Evolutionary conservation across 2,888 invertebrate genomes (phyloP), one percentile per base, ranked within the genome.

Genomic region (Hybos culiciformis): DNA sequence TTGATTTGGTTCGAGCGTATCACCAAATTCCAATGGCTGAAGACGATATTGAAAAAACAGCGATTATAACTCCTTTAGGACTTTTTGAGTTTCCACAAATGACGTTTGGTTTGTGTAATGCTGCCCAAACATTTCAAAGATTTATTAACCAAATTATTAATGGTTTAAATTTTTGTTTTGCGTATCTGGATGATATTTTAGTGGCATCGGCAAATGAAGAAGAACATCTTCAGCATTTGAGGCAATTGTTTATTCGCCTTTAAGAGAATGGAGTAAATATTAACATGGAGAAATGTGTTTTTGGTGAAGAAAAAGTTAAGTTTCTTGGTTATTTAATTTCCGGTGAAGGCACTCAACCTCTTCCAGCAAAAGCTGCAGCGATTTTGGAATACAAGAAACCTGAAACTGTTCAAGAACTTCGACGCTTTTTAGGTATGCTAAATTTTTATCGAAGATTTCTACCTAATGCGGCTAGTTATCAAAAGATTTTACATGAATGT

Each of bases 51-150:
- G 17, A 15, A 12, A n/a, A n/a, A n/a, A 42, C 42, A n/a, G 47
- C 40, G 5, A 56, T 61, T 6, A 54, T 43, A 1, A 61, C 60
- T 4, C 59, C 60, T 1, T 60, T 61, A 40, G 60, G 60, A 4
- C 43, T 60, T 3, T 62, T 51, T 41, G 60, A 61, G 45, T 58
- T 53, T 38, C 20, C 46, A 2, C 24, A 21, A 5, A 61, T 61
- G 59, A 48, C 54, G 2, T 60, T 61, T 41, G 59, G 59, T 2
- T 49, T 62, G 4, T 42, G 54, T 1, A 61, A 60, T 39, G 57
- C 58, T 1, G 54, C 51, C 2, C 56, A 57, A 37, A 58, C 58
- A 0, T 64, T 62, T 42, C 57, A 60, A 44, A 43, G 58, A 3
- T 57, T 58, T 38, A 55, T 63, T 32, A 50, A 62, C 38, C 47